Evolutionary conservation across 2,888 invertebrate species (phyloP).

Genomic region (Pycnomerus fuliginosus): DNA sequence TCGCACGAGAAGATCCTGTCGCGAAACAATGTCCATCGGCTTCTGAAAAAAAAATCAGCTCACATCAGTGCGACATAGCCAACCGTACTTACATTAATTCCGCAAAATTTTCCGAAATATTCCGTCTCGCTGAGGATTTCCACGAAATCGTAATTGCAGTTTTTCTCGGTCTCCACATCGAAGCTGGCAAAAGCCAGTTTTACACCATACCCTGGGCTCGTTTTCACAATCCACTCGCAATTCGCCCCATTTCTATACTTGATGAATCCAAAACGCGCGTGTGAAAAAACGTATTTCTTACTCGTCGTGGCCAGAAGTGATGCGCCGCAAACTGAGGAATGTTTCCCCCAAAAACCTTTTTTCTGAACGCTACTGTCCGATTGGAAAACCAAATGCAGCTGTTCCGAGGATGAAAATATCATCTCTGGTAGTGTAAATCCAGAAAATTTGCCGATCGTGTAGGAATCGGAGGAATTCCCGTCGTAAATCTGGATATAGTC

Average conservation of each 20-base stretch:
- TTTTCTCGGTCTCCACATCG: conserved; percentile 83
- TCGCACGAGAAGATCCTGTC: too few relatives aligned
- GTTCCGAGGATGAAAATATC: conserved; percentile 80
- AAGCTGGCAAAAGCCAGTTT: conserved; percentile 82
- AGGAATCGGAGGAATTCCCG: conserved; percentile 80
- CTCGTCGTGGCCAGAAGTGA: conserved; percentile 76
- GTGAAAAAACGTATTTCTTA: conserved; percentile 86
- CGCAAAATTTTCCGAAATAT: background rate
- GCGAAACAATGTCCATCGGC: too few relatives aligned
- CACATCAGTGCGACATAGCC: too few relatives aligned
- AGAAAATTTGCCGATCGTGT: conserved; percentile 84
- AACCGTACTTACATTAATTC: too few relatives aligned
- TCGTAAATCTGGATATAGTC: conserved; percentile 93
- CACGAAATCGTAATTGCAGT: conserved; percentile 90
- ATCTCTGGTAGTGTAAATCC: conserved; percentile 87
- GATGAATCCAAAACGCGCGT: conserved; percentile 86
- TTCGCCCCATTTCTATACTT: conserved; percentile 84
- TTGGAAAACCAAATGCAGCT: conserved; percentile 91
- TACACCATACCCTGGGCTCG: conserved; percentile 74
- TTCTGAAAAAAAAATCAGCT: too few relatives aligned
- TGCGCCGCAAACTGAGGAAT: conserved; percentile 93
- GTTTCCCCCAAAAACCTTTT: conserved; percentile 87
- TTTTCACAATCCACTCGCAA: conserved; percentile 92
- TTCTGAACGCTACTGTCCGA: conserved; percentile 91
- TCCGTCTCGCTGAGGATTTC: conserved; percentile 64